Evolutionary conservation across 2,113 vertebrate genomes (phyloP), one percentile per base, ranked within the genome.

Genomic region (Sitta europaea): DNA sequence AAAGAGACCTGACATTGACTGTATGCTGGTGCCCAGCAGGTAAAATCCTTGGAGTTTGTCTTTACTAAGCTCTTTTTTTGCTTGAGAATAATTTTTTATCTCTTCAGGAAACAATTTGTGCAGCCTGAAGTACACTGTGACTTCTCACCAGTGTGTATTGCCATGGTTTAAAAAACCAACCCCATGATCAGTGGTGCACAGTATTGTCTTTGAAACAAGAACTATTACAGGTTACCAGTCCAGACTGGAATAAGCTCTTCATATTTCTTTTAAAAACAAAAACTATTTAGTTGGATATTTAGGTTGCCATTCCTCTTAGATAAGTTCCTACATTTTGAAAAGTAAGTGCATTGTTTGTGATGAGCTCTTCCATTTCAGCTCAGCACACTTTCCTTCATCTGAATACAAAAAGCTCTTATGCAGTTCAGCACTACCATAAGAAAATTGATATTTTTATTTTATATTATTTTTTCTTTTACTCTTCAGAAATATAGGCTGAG

Each of bases 1-100:
- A 77, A 99, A 99, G 95, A 98, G 98, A n/a, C 99, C 99, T 11
- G 97, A 99, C 84, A 99, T 99, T 16, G 99, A 99, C 98, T 99
- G 99, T 96, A 98, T 98, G 33, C 93, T 99, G 96, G 98, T 98
- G 74, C 94, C 97, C 47, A 97, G 95, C 98, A 99, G 99, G 99
- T 99, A 98, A 95, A 90, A 38, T 72, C 82, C 58, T 27, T 71
- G 38, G 4, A 35, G 71, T 59, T 65, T 77, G 28, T 62, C 16
- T 50, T 80, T 77, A 24, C 31, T 78, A n/a, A 57, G n/a, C 29
- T 22, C 3, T 11, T 77, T 19, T 48, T 58, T 65, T 36, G 8
- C 14, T 81, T 92, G 27, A 11, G 58, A 68, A 57, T 81, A 2
- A 13, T 42, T 90, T 71, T 72, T 10, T 77, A 74, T 35, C 27